These are phyloP conservation scores for Eufriesea mexicana DNA, from an alignment of 1,140 invertebrate genomes.

Conservation along the genomic window DNA sequence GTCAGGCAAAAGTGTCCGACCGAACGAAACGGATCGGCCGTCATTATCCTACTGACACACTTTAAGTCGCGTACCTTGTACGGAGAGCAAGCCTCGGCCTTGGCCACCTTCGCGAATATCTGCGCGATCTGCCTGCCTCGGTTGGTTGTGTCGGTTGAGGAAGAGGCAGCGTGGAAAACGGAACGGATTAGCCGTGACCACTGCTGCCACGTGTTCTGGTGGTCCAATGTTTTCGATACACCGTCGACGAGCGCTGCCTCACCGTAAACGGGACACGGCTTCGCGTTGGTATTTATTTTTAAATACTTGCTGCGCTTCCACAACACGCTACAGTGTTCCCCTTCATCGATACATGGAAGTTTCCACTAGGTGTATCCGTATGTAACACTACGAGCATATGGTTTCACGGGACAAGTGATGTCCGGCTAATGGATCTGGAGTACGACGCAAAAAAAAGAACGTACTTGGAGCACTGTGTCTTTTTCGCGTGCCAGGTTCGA, in stretches of 20 bases:
- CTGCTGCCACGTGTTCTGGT: constrained; percentile 26
- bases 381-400: constrained; percentile 36
- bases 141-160: not conserved
- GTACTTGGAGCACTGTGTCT: not conserved
- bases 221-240: not conserved
- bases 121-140: not conserved
- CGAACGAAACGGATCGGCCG: constrained; percentile 58
- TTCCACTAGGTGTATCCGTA: constrained; percentile 20
- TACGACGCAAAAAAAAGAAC: not conserved
- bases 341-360: constrained; percentile 24
- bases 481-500: not conserved
- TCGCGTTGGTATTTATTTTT: constrained; percentile 54
- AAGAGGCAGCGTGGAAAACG: not conserved
- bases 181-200: not conserved
- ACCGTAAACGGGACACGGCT: constrained; percentile 12
- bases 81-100: constrained; percentile 52
- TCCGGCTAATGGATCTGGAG: not conserved
- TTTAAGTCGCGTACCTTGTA: constrained; percentile 59
- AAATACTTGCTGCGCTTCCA: constrained; percentile 19
- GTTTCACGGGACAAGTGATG: constrained; percentile 15
- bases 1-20: constrained; percentile 48
- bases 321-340: constrained; percentile 13
- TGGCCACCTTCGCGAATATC: constrained; percentile 52
- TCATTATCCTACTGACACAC: constrained; percentile 77
- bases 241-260: not conserved